These are phyloP conservation scores for Tachysurus vachellii DNA, from an alignment of 2,113 vertebrate genomes.

Conservation along the genomic window DNA sequence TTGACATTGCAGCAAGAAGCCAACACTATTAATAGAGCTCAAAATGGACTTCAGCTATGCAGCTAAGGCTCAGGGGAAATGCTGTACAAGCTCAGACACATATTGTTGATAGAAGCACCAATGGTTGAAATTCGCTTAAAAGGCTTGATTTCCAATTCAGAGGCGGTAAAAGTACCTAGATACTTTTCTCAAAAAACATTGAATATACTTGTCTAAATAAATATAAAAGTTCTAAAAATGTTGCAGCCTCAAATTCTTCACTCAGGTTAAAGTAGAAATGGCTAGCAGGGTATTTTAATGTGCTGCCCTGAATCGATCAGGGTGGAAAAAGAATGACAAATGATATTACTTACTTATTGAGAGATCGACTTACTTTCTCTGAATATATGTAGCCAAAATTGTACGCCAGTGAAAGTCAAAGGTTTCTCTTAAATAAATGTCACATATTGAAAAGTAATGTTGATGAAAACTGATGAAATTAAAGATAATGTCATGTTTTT, in stretches of 20 bases:
- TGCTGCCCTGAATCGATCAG: neutral
- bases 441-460: neutral
- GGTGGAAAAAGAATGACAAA: neutral
- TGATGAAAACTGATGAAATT: neutral
- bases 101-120: constrained; percentile 10
- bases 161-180: neutral
- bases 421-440: neutral
- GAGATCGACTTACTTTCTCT: neutral
- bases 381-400: no score
- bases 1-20: constrained; percentile 89
- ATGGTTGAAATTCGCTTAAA: neutral
- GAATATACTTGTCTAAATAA: neutral
- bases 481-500: neutral
- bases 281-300: neutral
- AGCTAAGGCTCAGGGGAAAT: constrained; percentile 62
- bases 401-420: neutral
- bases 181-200: neutral
- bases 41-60: constrained; percentile 80
- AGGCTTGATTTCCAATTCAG: neutral
- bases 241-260: neutral
- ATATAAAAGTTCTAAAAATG: neutral
- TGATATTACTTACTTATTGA: neutral
- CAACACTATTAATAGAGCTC: constrained; percentile 90
- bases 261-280: neutral
- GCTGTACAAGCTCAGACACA: constrained; percentile 55